Conservation (phyloP, 2,113 vertebrate genomes). For the Phoenicopterus ruber region DNA sequence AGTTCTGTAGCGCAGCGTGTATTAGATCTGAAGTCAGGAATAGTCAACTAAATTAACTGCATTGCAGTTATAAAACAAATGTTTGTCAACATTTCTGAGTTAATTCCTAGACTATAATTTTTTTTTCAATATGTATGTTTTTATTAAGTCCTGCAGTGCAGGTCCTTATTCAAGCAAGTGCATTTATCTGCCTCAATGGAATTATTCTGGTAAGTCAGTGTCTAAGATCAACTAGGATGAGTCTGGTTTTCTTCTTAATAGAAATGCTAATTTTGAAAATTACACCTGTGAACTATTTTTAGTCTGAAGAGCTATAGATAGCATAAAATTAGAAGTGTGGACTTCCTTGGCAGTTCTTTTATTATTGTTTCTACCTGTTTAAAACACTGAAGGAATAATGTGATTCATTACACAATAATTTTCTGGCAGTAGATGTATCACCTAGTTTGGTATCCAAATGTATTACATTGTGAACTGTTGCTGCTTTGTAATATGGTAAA, state of each 20-base stretch:
- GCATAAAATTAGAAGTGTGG: not conserved
- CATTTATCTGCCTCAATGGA: not conserved
- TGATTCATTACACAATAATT: not conserved
- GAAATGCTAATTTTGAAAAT: conserved; percentile 1
- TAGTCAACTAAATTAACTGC: not conserved
- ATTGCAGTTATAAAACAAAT: not conserved
- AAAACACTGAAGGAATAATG: not conserved
- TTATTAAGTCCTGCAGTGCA: not conserved
- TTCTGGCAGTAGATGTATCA: not conserved
- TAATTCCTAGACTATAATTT: not conserved
- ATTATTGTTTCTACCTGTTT: conserved; percentile 2
- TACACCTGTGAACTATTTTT: not conserved
- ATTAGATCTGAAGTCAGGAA: not conserved
- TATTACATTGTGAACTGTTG: not conserved
- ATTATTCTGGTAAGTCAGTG: not conserved
- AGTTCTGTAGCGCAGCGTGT: not conserved
- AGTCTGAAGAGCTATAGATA: not conserved
- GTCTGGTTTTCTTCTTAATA: not conserved
- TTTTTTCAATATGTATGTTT: not conserved
- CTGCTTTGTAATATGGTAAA: not conserved
- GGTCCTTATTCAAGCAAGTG: not conserved
- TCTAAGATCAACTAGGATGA: not conserved
- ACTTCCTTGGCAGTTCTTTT: not conserved
- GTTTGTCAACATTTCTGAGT: not conserved
- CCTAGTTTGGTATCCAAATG: not conserved